Conservation (phyloP, 2,888 invertebrate species). For the Elaeidobius kamerunicus region DNA sequence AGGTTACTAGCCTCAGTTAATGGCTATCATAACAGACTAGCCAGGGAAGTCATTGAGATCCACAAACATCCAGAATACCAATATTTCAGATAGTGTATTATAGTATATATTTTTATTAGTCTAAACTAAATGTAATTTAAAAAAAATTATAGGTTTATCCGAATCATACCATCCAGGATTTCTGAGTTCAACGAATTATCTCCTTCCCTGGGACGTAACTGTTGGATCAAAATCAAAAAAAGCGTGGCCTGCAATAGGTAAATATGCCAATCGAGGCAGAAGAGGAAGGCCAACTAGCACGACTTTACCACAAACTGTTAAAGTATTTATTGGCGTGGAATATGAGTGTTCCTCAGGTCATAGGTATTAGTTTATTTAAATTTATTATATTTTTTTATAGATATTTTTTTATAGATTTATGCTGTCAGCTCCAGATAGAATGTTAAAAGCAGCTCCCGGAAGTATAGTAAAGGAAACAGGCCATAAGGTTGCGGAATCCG, state of each 20-base stretch:
- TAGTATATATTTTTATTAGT: background rate
- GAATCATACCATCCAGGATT: constrained; percentile 88
- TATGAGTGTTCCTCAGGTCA: constrained; percentile 99
- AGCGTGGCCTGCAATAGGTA: constrained; percentile 43
- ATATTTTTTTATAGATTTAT: constrained; percentile 62
- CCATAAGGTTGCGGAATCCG: constrained; percentile 77
- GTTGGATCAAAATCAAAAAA: constrained; percentile 52
- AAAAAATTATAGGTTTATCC: constrained; percentile 59
- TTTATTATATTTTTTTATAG: background rate
- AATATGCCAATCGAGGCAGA: constrained; percentile 42
- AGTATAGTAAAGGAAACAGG: constrained; percentile 77
- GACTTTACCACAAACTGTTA: constrained; percentile 63
- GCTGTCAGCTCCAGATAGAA: constrained; percentile 81
- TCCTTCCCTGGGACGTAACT: constrained; percentile 91
- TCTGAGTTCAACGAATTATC: constrained; percentile 81
- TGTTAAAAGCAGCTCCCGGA: constrained; percentile 69
- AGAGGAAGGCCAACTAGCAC: constrained; percentile 44
- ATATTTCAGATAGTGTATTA: constrained; percentile 4
- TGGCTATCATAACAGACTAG: no score
- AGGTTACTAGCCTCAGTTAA: no score
- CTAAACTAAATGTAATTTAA: background rate
- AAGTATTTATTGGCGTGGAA: constrained; percentile 93
- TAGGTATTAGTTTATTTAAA: constrained; percentile 40
- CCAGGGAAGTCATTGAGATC: no score
- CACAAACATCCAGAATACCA: no score